phyloP scores from a whole-genome alignment of 2,113 vertebrate species.

The Pristiophorus japonicus region DNA sequence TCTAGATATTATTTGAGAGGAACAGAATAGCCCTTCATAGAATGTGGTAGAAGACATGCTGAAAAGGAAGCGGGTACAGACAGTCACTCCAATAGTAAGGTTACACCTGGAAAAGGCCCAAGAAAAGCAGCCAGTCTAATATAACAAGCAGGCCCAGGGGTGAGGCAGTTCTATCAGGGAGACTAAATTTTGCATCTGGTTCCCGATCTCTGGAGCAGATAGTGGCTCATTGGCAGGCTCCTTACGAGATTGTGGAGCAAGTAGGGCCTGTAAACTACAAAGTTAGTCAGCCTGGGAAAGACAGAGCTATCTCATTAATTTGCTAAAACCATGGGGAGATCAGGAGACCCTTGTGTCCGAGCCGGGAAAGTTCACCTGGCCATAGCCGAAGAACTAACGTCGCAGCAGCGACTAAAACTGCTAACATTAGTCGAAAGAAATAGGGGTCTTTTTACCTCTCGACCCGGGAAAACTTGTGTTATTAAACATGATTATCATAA shows the following conservation, averaged over 20 bases:
- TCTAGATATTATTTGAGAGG: not conserved
- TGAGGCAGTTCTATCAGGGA: too few species aligned
- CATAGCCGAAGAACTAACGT: too few species aligned
- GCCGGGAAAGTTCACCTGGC: too few species aligned
- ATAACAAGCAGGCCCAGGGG: not conserved
- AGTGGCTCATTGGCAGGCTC: constrained; percentile 2
- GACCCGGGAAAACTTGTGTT: too few species aligned
- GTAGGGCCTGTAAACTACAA: not conserved
- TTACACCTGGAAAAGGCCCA: not conserved
- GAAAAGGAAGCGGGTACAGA: not conserved
- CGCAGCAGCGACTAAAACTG: too few species aligned
- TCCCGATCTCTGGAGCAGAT: not conserved
- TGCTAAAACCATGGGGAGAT: too few species aligned
- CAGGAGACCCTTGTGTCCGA: too few species aligned
- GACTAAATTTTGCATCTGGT: not conserved
- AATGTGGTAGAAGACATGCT: constrained; percentile 17
- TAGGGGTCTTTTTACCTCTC: too few species aligned
- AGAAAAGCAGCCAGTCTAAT: not conserved
- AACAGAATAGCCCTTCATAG: not conserved
- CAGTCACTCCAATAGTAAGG: not conserved
- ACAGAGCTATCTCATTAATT: too few species aligned
- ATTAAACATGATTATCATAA: too few species aligned
- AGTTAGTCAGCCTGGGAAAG: not conserved
- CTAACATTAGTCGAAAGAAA: too few species aligned
- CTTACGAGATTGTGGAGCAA: constrained; percentile 19